Percentiles rank a stretch among this genome's conserved stretches.
These are phyloP conservation scores for Yponomeuta malinellus DNA, from an alignment of 2,888 invertebrate genomes.

Conservation along the genomic window DNA sequence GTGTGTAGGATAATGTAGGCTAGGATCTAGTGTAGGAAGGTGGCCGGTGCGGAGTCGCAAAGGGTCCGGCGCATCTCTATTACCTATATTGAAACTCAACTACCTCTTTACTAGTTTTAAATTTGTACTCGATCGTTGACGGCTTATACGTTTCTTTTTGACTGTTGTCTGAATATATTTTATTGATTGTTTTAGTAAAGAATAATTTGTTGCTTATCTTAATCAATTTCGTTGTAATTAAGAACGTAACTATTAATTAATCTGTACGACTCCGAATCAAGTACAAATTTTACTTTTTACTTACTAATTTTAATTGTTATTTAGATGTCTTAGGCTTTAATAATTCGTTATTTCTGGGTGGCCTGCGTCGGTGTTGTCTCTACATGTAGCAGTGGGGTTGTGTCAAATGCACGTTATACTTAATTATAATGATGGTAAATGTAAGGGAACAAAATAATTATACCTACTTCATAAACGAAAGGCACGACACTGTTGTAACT, in stretches of 20 bases:
- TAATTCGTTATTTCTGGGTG: slow-evolving; percentile 13
- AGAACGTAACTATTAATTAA: slow-evolving; percentile 19
- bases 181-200: slow-evolving; percentile 62
- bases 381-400: not conserved
- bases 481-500: slow-evolving; percentile 3
- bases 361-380: not conserved
- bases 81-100: slow-evolving; percentile 67
- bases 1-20: slow-evolving; percentile 59
- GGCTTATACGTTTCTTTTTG: slow-evolving; percentile 57
- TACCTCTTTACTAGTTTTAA: slow-evolving; percentile 73
- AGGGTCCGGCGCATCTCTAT: slow-evolving; percentile 63
- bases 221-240: slow-evolving; percentile 16
- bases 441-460: not conserved
- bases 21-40: slow-evolving; percentile 28
- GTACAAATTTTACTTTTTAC: slow-evolving; percentile 60
- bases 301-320: slow-evolving; percentile 70
- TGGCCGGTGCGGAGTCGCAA: slow-evolving; percentile 64
- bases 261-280: slow-evolving; percentile 68
- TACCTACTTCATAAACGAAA: not conserved
- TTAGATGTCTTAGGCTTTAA: slow-evolving; percentile 52
- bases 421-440: slow-evolving; percentile 5
- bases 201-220: slow-evolving; percentile 49
- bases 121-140: slow-evolving; percentile 58
- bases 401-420: slow-evolving; percentile 11
- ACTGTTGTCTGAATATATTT: slow-evolving; percentile 71